Evolutionary conservation across 2,888 invertebrate species (phyloP), one percentile per base, ranked within the genome.

Genomic region (Tridacna gigas): DNA sequence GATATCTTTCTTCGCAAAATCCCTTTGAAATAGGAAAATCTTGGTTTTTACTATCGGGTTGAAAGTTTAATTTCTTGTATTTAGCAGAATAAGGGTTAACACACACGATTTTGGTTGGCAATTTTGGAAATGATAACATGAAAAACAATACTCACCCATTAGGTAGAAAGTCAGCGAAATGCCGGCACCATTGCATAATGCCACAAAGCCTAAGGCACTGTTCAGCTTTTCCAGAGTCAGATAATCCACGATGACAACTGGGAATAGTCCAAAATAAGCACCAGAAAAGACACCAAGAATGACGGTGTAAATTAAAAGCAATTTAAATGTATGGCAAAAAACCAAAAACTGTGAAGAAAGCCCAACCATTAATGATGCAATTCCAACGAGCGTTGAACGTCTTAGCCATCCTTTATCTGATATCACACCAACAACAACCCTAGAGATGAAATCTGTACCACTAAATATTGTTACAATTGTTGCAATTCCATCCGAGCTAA

Each of bases 201-300:
- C 77, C 1, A 83, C 79, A 20, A 91, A 79, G 0, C 88, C 89
- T 20, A 90, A 65, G 4, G 83, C 83, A 37, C 82, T 79, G 2
- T 89, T 78, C 37, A 91, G 84, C 65, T 85, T 82, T 0, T 76
- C 84, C 18, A 90, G 48, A 0, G 90, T 89, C 20, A 89, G 82
- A 18, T 90, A 88, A 56, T 90, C 90, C 11, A 89, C 89, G 18
- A 90, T 79, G n/a, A 89, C 77, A 15, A 89, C 84, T 15, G 89
- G 84, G 25, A 88, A 84, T 75, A 91, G 75, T 5, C 87, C 87
- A 73, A 86, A 86, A 74, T 90, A 86, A 20, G 84, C 82, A 9
- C 89, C 89, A 12, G 86, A 84, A 20, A 89, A 86, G 15, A 87
- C 20, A 9, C 90, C 91, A 60, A 88, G 77, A n/a, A 88, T 60